A percentile compares a stretch with the other conserved stretches of the same genome.
These are phyloP conservation scores for Tineola bisselliella DNA, from an alignment of 2,888 invertebrate species.

Conservation along the genomic window DNA sequence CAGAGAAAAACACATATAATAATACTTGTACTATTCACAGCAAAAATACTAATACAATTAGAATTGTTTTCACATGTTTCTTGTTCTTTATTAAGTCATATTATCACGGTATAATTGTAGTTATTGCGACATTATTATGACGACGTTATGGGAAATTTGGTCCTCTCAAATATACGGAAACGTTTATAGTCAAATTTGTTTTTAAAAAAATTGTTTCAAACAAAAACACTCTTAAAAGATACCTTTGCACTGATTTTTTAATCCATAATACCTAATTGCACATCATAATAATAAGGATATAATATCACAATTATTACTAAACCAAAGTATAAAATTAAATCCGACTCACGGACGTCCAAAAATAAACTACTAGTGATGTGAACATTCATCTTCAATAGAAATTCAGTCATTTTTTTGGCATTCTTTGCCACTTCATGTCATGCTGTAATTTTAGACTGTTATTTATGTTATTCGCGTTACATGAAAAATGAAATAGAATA, in stretches of 20 bases:
- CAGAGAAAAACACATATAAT: too few species aligned
- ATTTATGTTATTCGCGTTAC: too few species aligned
- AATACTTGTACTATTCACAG: too few species aligned
- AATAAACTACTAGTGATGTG: slow-evolving; percentile 27
- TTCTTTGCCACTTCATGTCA: too few species aligned
- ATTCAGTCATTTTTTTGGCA: too few species aligned
- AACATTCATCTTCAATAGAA: neutral
- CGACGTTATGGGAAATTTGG: neutral
- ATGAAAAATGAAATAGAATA: too few species aligned
- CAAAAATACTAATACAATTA: too few species aligned
- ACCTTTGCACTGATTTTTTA: neutral
- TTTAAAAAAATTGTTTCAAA: neutral
- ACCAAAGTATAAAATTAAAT: slow-evolving; percentile 23
- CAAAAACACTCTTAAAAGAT: neutral
- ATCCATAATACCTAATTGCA: slow-evolving; percentile 7
- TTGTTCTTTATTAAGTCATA: too few species aligned
- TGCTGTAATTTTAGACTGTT: too few species aligned
- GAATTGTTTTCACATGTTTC: too few species aligned
- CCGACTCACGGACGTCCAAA: slow-evolving; percentile 36
- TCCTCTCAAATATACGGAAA: neutral
- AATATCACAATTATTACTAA: slow-evolving; percentile 17
- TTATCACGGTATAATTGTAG: neutral
- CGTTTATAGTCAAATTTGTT: neutral
- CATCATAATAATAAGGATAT: neutral
- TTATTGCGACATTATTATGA: slow-evolving; percentile 1